Conservation (phyloP, 2,797 vertebrate species). For the Hypotaenidia philippensis region DNA sequence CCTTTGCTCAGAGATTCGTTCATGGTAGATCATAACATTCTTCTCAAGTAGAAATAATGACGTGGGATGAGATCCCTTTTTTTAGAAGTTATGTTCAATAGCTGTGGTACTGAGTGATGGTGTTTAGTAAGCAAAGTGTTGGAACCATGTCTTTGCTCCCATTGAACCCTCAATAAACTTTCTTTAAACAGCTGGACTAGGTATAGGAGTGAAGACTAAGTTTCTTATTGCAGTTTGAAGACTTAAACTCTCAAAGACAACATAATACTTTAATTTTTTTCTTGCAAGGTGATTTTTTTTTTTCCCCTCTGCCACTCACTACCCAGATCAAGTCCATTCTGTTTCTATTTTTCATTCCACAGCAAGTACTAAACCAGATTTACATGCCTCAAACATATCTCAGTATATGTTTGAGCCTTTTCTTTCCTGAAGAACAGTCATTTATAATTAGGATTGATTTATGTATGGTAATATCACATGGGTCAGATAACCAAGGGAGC, state of each 20-base stretch:
- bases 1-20: not conserved
- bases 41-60: not conserved
- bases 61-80: not conserved
- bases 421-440: not conserved
- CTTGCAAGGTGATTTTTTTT: not conserved
- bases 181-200: not conserved
- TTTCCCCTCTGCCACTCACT: not conserved
- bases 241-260: not conserved
- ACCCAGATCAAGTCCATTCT: not conserved
- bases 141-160: not conserved
- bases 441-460: slow-evolving; percentile 37
- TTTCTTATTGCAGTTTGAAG: not conserved
- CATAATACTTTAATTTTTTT: not conserved
- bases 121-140: not conserved
- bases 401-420: not conserved
- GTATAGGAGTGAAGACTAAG: not conserved
- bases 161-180: not conserved
- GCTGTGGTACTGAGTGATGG: not conserved
- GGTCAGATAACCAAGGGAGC: not conserved
- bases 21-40: not conserved
- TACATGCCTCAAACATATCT: not conserved
- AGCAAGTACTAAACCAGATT: not conserved
- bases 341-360: not conserved
- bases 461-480: not conserved
- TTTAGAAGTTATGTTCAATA: not conserved